Evolutionary conservation across 2,888 invertebrate genomes (phyloP).

Genomic region (Ochropleura plecta): DNA sequence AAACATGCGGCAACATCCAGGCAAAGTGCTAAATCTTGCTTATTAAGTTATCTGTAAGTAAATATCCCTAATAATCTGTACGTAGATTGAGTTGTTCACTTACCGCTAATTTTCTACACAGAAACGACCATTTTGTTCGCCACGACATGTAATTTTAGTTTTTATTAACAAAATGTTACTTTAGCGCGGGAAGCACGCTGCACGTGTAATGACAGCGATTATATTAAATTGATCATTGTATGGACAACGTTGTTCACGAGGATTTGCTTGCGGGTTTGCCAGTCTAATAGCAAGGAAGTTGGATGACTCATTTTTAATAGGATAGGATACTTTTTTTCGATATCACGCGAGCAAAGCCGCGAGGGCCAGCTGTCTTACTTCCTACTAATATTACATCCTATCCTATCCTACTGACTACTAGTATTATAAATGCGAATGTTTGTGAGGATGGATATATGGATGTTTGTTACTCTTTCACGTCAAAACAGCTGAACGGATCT

Average conservation of each 20-base stretch:
- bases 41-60: conserved; percentile 80
- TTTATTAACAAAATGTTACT: conserved; percentile 59
- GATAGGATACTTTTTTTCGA: too few species aligned
- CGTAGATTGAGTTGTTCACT: conserved; percentile 71
- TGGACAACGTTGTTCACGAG: conserved; percentile 31
- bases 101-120: conserved; percentile 68
- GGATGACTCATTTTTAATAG: not conserved
- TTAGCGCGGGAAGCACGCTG: conserved; percentile 49
- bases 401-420: too few species aligned
- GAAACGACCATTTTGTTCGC: conserved; percentile 65
- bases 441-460: too few species aligned
- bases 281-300: not conserved
- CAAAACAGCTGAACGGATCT: too few species aligned
- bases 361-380: too few species aligned
- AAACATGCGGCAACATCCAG: conserved; percentile 69
- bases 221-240: conserved; percentile 56
- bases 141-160: conserved; percentile 64
- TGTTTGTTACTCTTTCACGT: too few species aligned
- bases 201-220: conserved; percentile 62
- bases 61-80: conserved; percentile 73
- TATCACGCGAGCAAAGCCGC: too few species aligned
- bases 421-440: too few species aligned
- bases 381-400: too few species aligned
- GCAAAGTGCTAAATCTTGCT: conserved; percentile 76
- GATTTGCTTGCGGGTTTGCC: not conserved